Base-by-base conservation (phyloP, 2,113 vertebrate species). In the Solea senegalensis region DNA sequence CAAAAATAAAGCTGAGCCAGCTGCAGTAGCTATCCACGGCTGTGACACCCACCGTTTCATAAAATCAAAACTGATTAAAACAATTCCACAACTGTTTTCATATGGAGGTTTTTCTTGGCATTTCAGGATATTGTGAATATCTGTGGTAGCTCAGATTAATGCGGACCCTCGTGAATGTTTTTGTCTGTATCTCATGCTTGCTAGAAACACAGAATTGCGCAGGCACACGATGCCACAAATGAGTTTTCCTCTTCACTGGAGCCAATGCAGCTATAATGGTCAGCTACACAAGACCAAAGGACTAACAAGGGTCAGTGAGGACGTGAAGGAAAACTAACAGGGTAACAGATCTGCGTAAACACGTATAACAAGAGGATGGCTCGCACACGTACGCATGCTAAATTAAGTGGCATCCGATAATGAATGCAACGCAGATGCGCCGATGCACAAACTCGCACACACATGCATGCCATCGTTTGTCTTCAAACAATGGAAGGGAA, bases 241-340 rank as follows among this genome's bases (percentile, higher is more conserved):
- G 71, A 63, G 61, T 54, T 84, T 89, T 86, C 76, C 84, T 82
- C 73, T 74, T 83, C 65, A 60, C 65, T 85, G 71, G 66, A 83
- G 82, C 61, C 73, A 9, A 48, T 65, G 72, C 51, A 57, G 68
- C 75, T 68, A 76, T 72, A 69, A 86, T 62, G 76, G 74, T 79
- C 87, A 67, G 58, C 74, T 71, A 73, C 62, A 74, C 74, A 68
- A 74, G 62, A 66, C 69, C 65, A 65, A 85, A 79, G 67, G 61
- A 56, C 75, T 87, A 85, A 89, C 81, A 72, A 80, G 87, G 86
- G 89, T 85, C 86, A 88, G 72, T 0, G 11, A 81, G 84, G 84
- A 88, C 80, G 72, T 1, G 21, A 49, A 74, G 58, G 44, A n/a
- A 70, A 76, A 63, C 68, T 63, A 83, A 70, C 81, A 71, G 71